These are phyloP conservation scores for Lacerta bilineata DNA, from an alignment of 2,797 vertebrate species.

Conservation along the genomic window DNA sequence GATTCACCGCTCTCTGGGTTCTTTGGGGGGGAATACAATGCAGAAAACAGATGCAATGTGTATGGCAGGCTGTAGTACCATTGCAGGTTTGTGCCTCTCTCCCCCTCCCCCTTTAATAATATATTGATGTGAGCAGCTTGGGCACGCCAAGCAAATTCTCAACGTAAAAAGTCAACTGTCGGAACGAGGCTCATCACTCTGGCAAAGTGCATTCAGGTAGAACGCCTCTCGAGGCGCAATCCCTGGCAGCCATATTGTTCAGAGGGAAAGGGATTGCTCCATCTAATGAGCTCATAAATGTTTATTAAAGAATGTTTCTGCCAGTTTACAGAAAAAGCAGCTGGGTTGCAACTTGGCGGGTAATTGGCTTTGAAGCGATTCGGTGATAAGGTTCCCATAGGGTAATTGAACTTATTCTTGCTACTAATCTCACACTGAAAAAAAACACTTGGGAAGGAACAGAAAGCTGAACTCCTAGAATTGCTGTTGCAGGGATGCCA, in stretches of 20 bases:
- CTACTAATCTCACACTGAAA: slow-evolving; percentile 1
- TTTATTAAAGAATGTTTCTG: slow-evolving; percentile 72
- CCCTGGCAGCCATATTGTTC: slow-evolving; percentile 69
- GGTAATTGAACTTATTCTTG: slow-evolving; percentile 48
- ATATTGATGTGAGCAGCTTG: slow-evolving; percentile 84
- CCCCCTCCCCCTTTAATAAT: slow-evolving; percentile 77
- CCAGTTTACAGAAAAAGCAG: slow-evolving; percentile 64
- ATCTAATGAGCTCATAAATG: slow-evolving; percentile 71
- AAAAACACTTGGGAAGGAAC: background rate
- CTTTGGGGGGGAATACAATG: slow-evolving; percentile 30
- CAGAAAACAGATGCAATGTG: slow-evolving; percentile 26
- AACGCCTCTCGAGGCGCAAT: slow-evolving; percentile 71
- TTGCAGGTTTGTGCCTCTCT: slow-evolving; percentile 54
- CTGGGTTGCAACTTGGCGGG: slow-evolving; percentile 44
- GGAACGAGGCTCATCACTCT: slow-evolving; percentile 86
- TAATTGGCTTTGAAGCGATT: slow-evolving; percentile 68
- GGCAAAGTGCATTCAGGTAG: slow-evolving; percentile 82
- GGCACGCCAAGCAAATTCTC: slow-evolving; percentile 87
- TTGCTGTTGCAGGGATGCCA: background rate
- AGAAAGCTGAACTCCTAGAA: slow-evolving; percentile 3
- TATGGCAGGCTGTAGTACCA: background rate
- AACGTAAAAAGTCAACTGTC: slow-evolving; percentile 90
- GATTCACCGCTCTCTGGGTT: slow-evolving; percentile 22
- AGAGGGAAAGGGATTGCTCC: slow-evolving; percentile 62
- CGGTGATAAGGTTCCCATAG: slow-evolving; percentile 38